Percentiles rank a stretch among this genome's conserved stretches.
Evolutionary conservation across 2,888 invertebrate species (phyloP).

Genomic region (Drosophila imparisetae): DNA sequence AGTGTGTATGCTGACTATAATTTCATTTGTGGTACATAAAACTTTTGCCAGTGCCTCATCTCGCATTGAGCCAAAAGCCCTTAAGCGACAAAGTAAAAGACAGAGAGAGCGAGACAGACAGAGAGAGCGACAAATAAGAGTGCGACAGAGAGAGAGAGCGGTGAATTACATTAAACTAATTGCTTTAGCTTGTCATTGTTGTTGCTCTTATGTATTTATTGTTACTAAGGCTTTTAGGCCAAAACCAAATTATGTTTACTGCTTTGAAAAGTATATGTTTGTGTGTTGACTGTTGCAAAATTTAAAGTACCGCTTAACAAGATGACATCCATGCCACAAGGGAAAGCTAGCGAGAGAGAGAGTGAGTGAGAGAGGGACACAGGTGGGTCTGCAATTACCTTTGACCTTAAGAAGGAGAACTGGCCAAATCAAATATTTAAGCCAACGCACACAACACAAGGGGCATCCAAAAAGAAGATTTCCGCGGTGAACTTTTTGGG

Average conservation of each 20-base stretch:
- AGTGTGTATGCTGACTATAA: conserved; percentile 62
- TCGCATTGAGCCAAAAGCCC: conserved; percentile 40
- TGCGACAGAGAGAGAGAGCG: conserved; percentile 14
- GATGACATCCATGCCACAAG: background rate
- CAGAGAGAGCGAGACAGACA: background rate
- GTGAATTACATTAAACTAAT: conserved; percentile 77
- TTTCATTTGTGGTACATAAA: conserved; percentile 79
- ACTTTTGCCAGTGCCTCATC: conserved; percentile 68
- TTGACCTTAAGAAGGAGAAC: conserved; percentile 46
- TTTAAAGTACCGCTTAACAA: conserved; percentile 41
- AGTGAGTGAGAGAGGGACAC: background rate
- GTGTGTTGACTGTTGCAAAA: conserved; percentile 36
- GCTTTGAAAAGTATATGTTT: conserved; percentile 39
- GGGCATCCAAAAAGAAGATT: conserved; percentile 4
- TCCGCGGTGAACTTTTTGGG: conserved; percentile 38
- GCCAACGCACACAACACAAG: conserved; percentile 13
- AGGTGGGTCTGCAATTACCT: conserved; percentile 54
- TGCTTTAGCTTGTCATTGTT: conserved; percentile 77
- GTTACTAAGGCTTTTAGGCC: conserved; percentile 57
- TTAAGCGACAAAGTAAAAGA: conserved; percentile 16
- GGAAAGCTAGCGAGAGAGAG: background rate
- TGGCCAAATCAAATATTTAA: conserved; percentile 59
- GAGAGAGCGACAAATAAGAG: conserved; percentile 6
- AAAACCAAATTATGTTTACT: conserved; percentile 73
- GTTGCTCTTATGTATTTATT: conserved; percentile 55